Base-by-base conservation (phyloP, 1,140 invertebrate species). In the Bacillus rossius region DNA sequence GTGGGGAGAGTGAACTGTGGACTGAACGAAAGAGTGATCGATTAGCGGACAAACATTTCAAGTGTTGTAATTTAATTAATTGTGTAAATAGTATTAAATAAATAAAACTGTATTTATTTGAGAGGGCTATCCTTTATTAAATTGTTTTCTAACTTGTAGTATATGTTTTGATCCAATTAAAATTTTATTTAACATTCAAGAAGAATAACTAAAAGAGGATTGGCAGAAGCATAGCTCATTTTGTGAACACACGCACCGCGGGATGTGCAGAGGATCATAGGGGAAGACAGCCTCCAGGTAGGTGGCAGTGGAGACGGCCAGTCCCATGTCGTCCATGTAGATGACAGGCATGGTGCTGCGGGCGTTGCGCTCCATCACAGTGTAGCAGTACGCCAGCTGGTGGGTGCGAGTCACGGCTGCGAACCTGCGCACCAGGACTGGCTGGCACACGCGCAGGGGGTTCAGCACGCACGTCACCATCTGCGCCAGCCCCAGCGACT, bases 351-450 rank as follows among this genome's bases (percentile, higher is more conserved):
- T 68, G 22, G 80, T 80, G 16, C 79, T 82, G 38, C 90, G 76
- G 2, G 82, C 76, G 75, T 97, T 97, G 59, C 86, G 83, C 67
- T 96, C 91, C 37, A 97, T 88, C 43, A 96, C 81, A 1, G 92
- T 82, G 71, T 94, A 88, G 74, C 94, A 97, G 74, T 96, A 96
- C 3, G 89, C 92, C 43, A 97, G 76, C 70, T 96, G 94, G 72
- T 95, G 89, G n/a, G 83, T 84, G 63, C 89, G 81, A 1, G 91
- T 86, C 4, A 94, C 81, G 0, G 85, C 84, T 1, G 92, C 89
- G 76, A 98, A 98, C 20, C 88, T 87, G 64, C 86, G 84, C 0
- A 88, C 84, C 19, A 97, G 82, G 16, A 85, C 79, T 0, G 84
- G 80, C 45, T 87, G 78, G 71, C 92, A 94, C 1, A 86, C 80